Percentiles rank a stretch among this genome's conserved stretches.
Evolutionary conservation across 2,797 vertebrate species (phyloP).

Genomic region (Zalophus californianus): DNA sequence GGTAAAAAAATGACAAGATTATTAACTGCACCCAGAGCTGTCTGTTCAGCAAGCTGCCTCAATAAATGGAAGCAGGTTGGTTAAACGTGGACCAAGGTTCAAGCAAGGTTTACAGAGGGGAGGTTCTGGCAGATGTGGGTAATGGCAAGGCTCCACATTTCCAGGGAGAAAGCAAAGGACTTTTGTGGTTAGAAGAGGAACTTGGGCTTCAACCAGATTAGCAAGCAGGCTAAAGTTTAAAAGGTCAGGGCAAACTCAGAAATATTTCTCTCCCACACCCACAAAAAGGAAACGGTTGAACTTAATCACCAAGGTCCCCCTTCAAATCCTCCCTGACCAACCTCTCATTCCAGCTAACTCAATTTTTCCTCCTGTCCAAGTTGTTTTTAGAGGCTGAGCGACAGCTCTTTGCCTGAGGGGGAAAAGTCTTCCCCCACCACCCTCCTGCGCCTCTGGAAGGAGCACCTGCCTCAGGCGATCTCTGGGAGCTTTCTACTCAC

Average conservation of each 20-base stretch:
- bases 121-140: neutral
- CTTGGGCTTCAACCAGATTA: slow-evolving; percentile 31
- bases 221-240: slow-evolving; percentile 61
- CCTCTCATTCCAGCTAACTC: neutral
- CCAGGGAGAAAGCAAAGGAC: slow-evolving; percentile 54
- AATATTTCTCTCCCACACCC: slow-evolving; percentile 67
- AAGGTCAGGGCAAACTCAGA: slow-evolving; percentile 50
- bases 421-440: accelerated
- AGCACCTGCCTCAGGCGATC: accelerated
- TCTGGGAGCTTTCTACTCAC: neutral
- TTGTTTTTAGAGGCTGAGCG: neutral
- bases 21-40: neutral
- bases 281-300: slow-evolving; percentile 68
- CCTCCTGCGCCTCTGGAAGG: neutral
- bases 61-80: neutral
- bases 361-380: neutral
- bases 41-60: slow-evolving; percentile 52
- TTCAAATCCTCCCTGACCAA: neutral
- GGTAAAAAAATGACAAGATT: slow-evolving; percentile 63
- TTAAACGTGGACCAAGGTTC: slow-evolving; percentile 41
- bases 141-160: slow-evolving; percentile 10
- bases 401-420: neutral
- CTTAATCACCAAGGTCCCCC: slow-evolving; percentile 55
- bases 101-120: neutral
- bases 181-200: slow-evolving; percentile 72